phyloP scores from a whole-genome alignment of 2,888 invertebrate species.

The Macropis europaea region DNA sequence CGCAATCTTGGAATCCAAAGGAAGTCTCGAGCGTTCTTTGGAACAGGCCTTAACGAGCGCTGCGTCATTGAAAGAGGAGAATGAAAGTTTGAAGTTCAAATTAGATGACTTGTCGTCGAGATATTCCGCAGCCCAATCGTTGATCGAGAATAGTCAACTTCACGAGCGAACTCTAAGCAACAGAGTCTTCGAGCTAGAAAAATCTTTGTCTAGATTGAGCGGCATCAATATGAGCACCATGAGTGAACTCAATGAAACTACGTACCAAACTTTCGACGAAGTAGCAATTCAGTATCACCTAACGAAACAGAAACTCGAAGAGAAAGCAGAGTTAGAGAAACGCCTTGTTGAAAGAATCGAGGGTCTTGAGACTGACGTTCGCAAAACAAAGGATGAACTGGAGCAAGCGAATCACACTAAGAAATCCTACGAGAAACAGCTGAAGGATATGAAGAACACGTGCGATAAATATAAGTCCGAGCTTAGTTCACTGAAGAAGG shows the following conservation, averaged over 20 bases:
- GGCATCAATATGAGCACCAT: constrained; percentile 68
- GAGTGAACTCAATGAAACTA: constrained; percentile 73
- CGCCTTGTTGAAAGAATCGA: constrained; percentile 81
- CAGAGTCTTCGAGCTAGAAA: constrained; percentile 69
- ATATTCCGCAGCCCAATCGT: constrained; percentile 70
- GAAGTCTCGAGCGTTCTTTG: constrained; percentile 76
- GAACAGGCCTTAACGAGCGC: constrained; percentile 73
- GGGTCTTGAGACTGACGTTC: constrained; percentile 81
- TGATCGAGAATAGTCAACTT: constrained; percentile 70
- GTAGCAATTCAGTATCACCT: constrained; percentile 70
- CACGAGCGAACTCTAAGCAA: constrained; percentile 69
- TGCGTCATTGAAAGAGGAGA: constrained; percentile 68
- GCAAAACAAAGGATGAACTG: constrained; percentile 62
- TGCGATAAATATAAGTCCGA: constrained; percentile 73
- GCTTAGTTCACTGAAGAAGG: constrained; percentile 38
- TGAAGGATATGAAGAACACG: constrained; percentile 76
- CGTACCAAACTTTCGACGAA: constrained; percentile 75
- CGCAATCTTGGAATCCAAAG: constrained; percentile 75
- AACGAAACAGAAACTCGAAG: constrained; percentile 71
- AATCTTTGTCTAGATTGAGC: constrained; percentile 71
- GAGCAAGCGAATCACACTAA: constrained; percentile 70
- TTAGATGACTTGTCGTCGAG: constrained; percentile 71
- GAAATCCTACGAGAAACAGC: constrained; percentile 75
- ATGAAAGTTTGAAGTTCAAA: constrained; percentile 69
- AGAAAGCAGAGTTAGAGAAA: constrained; percentile 80